Base-by-base conservation (phyloP, 2,888 invertebrate species). In the Drosophila pullipes region DNA sequence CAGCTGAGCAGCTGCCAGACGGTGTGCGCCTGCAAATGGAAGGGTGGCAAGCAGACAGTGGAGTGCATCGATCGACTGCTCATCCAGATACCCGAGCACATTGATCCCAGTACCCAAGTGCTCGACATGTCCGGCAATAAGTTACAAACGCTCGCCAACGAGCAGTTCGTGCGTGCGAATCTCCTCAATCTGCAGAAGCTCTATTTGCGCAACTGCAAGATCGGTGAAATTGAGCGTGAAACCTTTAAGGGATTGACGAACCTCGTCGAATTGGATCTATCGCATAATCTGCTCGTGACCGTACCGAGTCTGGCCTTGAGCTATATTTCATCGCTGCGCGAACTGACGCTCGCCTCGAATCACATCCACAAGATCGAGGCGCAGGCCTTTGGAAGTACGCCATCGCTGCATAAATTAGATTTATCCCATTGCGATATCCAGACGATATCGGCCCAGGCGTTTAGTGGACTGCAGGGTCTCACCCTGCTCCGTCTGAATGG, bases 1-100 rank as follows among this genome's bases (percentile, higher is more conserved):
- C 92, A 92, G 60, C 67, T 92, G 69, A 93, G 92, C 80, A 93
- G 90, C 69, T 93, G 93, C 33, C 97, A 97, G 70, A 95, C 95
- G 52, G 96, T 96, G 85, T 98, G 98, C 94, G 95, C 95, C 90
- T 98, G 98, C 94, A 98, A 98, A 94, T 98, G 98, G 98, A 98
- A 98, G 94, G 96, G 97, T 90, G 98, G 98, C 84, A 98, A 98
- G 93, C 97, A 97, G 93, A 97, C 98, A 60, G 98, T 98, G 74
- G 97, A 98, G 94, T 98, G 98, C 94, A 96, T 96, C 91, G 96
- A 97, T 93, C 96, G 96, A 71, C 96, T 96, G 71, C 95, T 98
- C 81, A 97, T 97, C 90, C 96, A 96, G 66, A 96, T 98, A 82
- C 98, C 98, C 55, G 96, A 97, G 89, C 96, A 96, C 90, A 96